Evolutionary conservation across 1,140 invertebrate genomes (phyloP).

Genomic region (Chrysomallon squamiferum): DNA sequence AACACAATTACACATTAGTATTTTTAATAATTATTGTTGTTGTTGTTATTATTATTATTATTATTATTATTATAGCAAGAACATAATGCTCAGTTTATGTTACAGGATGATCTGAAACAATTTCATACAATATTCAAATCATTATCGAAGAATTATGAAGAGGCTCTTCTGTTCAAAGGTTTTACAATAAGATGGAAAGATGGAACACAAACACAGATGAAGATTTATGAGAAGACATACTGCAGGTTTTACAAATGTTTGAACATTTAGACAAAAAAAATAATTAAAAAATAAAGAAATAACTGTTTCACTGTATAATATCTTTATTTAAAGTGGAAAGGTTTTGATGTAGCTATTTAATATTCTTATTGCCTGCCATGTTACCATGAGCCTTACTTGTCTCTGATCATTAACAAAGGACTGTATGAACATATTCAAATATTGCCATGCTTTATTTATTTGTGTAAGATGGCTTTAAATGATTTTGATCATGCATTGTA

Average conservation of each 20-base stretch:
- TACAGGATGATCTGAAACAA: constrained; percentile 17
- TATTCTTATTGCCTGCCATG: background rate
- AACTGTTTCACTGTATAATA: background rate
- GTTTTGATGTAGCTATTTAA: background rate
- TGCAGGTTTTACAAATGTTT: constrained; percentile 6
- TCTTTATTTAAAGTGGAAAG: background rate
- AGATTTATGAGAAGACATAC: constrained; percentile 22
- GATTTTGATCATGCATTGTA: too few species aligned
- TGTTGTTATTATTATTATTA: too few species aligned
- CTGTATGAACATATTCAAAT: background rate
- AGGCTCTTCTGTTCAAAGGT: constrained; percentile 1
- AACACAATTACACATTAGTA: too few species aligned
- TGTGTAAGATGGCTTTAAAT: too few species aligned
- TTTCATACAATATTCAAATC: constrained; percentile 9
- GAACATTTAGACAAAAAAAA: background rate
- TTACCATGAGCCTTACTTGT: background rate
- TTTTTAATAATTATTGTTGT: too few species aligned
- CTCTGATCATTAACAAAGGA: background rate
- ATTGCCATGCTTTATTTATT: too few species aligned
- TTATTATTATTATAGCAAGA: too few species aligned
- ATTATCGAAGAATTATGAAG: background rate
- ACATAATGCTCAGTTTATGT: too few species aligned
- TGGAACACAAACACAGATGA: constrained; percentile 5
- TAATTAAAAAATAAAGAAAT: background rate
- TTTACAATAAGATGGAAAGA: background rate